Conservation (phyloP, 1,140 invertebrate genomes). For the Lanistes nyassanus region DNA sequence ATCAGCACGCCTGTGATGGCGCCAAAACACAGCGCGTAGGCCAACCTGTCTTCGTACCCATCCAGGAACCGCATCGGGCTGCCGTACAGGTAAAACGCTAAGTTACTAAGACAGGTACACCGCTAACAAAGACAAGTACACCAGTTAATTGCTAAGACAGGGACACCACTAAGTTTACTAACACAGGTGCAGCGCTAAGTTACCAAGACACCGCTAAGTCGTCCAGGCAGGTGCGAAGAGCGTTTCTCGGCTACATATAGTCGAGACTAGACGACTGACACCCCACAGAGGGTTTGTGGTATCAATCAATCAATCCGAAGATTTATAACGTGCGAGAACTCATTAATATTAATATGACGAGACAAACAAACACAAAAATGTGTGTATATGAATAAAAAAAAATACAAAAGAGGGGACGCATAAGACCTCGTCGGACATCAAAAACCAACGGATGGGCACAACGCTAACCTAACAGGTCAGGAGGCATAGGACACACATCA, state of each 20-base stretch:
- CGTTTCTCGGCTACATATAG: not conserved
- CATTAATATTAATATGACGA: no score
- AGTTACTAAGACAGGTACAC: no score
- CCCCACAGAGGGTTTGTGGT: no score
- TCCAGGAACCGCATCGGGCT: constrained; percentile 26
- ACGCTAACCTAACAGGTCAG: no score
- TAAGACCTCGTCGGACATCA: no score
- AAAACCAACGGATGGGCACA: no score
- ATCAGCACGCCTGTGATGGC: constrained; percentile 15
- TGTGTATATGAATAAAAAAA: no score
- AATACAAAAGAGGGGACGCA: no score
- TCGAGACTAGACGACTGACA: not conserved
- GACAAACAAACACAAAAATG: no score
- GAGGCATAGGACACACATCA: no score
- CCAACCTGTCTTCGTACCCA: constrained; percentile 25
- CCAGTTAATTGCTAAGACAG: not conserved
- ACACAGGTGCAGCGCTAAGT: not conserved
- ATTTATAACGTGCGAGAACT: no score
- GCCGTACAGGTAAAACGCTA: not conserved
- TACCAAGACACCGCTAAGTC: not conserved
- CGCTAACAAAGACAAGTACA: not conserved
- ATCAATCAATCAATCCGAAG: no score
- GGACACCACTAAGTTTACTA: not conserved
- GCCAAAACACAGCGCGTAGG: constrained; percentile 30
- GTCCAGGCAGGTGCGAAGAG: not conserved